These are phyloP conservation scores for Leptopilina clavipes DNA, from an alignment of 1,140 invertebrate species.

Conservation along the genomic window DNA sequence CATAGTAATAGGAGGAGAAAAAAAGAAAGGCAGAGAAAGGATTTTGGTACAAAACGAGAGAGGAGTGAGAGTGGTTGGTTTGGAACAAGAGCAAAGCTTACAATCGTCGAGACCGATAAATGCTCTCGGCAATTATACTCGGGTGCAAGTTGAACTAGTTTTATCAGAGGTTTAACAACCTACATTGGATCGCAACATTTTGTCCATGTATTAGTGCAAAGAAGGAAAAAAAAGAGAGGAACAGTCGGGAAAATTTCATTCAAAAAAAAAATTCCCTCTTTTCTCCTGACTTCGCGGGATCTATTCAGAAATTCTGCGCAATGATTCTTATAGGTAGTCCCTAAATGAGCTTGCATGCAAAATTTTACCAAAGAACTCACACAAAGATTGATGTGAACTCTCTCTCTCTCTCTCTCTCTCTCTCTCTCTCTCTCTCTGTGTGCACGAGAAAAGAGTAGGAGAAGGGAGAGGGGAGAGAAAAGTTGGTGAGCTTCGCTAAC, in stretches of 20 bases:
- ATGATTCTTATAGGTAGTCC: slow-evolving; percentile 3
- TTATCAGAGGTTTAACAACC: background rate
- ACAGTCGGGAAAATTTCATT: background rate
- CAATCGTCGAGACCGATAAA: slow-evolving; percentile 13
- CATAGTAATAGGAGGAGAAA: background rate
- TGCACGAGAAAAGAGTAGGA: background rate
- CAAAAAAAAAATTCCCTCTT: background rate
- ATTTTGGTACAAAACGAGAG: background rate
- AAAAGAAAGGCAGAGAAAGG: background rate
- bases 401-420: too few relatives aligned
- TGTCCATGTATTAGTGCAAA: background rate
- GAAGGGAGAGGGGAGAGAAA: background rate
- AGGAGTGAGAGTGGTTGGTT: background rate
- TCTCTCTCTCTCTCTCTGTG: too few relatives aligned
- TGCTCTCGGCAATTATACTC: slow-evolving; percentile 19
- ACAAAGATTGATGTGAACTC: background rate
- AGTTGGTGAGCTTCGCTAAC: slow-evolving; percentile 12
- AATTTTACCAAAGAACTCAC: slow-evolving; percentile 14
- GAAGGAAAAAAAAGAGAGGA: background rate
- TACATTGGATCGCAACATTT: slow-evolving; percentile 23
- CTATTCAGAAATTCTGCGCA: slow-evolving; percentile 16
- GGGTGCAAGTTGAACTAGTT: slow-evolving; percentile 2
- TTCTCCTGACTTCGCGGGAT: background rate
- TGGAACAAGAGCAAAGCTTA: slow-evolving; percentile 8
- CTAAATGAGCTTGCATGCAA: slow-evolving; percentile 26